Evolutionary conservation across 2,797 vertebrate genomes (phyloP).

Genomic region (Pangasius djambal): DNA sequence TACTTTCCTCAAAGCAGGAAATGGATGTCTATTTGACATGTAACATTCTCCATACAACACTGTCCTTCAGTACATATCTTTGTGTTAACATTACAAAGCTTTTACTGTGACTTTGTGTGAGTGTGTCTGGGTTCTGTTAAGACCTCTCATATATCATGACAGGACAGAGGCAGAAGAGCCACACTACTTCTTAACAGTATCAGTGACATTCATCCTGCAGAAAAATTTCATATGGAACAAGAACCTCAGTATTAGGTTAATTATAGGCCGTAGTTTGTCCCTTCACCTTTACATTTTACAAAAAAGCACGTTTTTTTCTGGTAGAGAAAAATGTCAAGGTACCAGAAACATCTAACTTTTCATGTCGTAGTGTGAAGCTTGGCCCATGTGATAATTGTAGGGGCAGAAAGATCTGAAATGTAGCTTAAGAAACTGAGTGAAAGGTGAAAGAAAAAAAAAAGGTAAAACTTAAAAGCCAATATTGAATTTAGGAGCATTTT

Average conservation of each 20-base stretch:
- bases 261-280: constrained; percentile 51
- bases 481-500: neutral
- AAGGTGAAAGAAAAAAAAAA: neutral
- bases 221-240: constrained; percentile 6
- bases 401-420: neutral
- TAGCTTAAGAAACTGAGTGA: neutral
- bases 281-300: constrained; percentile 56
- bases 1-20: constrained; percentile 1
- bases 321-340: neutral
- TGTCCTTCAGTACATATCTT: neutral
- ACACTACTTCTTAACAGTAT: constrained; percentile 63
- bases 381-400: neutral
- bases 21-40: constrained; percentile 17
- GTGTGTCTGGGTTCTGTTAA: constrained; percentile 68
- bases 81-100: constrained; percentile 50
- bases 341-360: neutral
- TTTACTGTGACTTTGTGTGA: constrained; percentile 57
- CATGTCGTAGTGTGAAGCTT: neutral
- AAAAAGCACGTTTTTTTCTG: constrained; percentile 25
- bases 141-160: constrained; percentile 57
- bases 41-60: constrained; percentile 11
- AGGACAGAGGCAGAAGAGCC: constrained; percentile 56
- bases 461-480: neutral
- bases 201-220: constrained; percentile 53
- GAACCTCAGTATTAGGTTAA: constrained; percentile 44